A percentile compares a stretch with the other conserved stretches of the same genome.
These are phyloP conservation scores for Elephantulus edwardii DNA, from an alignment of 2,113 vertebrate genomes.

Conservation along the genomic window DNA sequence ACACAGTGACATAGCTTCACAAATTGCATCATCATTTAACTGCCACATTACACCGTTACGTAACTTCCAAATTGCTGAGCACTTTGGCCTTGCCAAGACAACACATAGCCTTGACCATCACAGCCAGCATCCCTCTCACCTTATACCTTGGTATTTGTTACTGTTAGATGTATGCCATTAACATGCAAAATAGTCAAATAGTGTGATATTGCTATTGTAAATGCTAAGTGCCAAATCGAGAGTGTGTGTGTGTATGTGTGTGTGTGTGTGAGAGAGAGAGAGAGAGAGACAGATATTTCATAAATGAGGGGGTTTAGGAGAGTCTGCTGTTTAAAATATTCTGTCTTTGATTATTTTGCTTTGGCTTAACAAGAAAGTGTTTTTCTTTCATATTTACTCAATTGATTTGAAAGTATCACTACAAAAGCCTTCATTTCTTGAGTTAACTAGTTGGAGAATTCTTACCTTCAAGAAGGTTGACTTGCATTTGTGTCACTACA, in stretches of 20 bases:
- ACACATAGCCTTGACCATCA: neutral
- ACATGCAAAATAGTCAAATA: neutral
- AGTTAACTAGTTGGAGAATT: conserved; percentile 21
- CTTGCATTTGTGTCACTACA: neutral
- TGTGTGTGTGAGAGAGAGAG: too few species aligned
- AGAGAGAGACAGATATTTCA: too few species aligned
- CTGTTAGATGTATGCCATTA: neutral
- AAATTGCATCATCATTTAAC: too few species aligned
- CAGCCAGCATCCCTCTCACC: neutral
- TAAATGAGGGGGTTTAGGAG: too few species aligned
- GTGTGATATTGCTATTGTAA: neutral
- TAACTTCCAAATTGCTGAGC: too few species aligned
- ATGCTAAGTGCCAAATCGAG: neutral
- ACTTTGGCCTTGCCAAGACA: neutral
- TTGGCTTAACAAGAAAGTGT: neutral
- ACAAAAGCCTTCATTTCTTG: neutral
- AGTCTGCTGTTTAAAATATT: neutral
- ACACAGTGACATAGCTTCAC: neutral
- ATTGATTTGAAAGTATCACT: neutral
- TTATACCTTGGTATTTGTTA: neutral
- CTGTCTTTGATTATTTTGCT: neutral
- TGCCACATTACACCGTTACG: too few species aligned
- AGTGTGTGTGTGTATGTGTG: too few species aligned
- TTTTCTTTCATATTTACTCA: neutral
- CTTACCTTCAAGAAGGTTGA: neutral